Conservation (phyloP, 2,888 invertebrate species). For the Sinodicranocentrus sp. region DNA sequence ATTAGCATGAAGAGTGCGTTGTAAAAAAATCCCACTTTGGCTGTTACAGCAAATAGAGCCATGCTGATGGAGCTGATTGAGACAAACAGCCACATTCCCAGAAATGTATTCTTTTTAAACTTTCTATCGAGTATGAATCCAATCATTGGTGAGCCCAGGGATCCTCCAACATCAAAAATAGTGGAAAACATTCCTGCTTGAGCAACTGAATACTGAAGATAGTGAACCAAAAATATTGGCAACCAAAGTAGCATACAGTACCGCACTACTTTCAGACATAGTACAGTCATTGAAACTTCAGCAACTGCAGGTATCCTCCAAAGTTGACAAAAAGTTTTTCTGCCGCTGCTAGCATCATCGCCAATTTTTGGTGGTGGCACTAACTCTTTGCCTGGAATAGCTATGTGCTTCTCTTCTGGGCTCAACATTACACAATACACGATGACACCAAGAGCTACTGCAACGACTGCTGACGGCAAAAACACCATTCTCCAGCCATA, state of each 20-base stretch:
- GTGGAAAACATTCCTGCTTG: slow-evolving; percentile 79
- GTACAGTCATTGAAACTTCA: slow-evolving; percentile 79
- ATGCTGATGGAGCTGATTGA: slow-evolving; percentile 78
- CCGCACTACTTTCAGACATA: slow-evolving; percentile 80
- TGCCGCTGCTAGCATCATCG: slow-evolving; percentile 50
- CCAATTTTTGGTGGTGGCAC: slow-evolving; percentile 55
- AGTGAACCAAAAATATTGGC: slow-evolving; percentile 79
- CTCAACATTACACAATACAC: slow-evolving; percentile 72
- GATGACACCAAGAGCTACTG: slow-evolving; percentile 77
- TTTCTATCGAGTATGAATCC: slow-evolving; percentile 79
- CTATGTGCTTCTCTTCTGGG: slow-evolving; percentile 72
- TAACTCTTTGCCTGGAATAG: slow-evolving; percentile 73
- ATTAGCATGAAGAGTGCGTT: slow-evolving; percentile 79
- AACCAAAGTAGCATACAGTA: slow-evolving; percentile 80
- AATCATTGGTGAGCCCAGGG: slow-evolving; percentile 79
- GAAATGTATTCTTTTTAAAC: slow-evolving; percentile 78
- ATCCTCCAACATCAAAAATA: slow-evolving; percentile 80
- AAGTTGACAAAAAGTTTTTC: slow-evolving; percentile 76
- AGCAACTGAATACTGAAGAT: slow-evolving; percentile 78
- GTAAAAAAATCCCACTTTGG: slow-evolving; percentile 78
- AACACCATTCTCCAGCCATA: slow-evolving; percentile 79
- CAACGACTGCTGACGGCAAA: slow-evolving; percentile 78
- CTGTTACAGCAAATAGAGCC: slow-evolving; percentile 78
- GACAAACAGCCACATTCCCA: slow-evolving; percentile 78
- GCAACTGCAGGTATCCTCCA: slow-evolving; percentile 78